Evolutionary conservation across 2,888 invertebrate species (phyloP), one percentile per base, ranked within the genome.

Genomic region (Pachliopta kotzebuea): DNA sequence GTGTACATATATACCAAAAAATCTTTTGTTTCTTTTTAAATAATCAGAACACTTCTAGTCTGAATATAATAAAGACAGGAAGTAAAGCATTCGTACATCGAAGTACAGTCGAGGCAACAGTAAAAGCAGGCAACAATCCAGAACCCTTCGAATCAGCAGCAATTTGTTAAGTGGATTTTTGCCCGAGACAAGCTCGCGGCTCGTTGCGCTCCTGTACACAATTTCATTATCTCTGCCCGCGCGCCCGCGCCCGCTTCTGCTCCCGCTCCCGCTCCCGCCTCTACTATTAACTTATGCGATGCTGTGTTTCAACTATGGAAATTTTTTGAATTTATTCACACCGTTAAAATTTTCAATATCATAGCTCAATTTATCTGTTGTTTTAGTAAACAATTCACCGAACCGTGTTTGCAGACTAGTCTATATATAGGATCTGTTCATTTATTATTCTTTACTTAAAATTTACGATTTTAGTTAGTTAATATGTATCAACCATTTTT

Each of bases 141-240:
- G 86, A 90, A 86, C 90, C 90, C 88, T 87, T 84, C 89, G 90
- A 90, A 91, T 91, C 91, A 90, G 90, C 91, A 88, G 90, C 91
- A 92, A 92, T 92, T 92, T 92, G 92, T 92, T 91, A 92, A 92
- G 92, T 92, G 92, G 92, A 92, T 92, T 92, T 92, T 92, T 91
- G 89, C 84, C 86, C 90, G 91, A 90, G 90, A 90, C 90, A 88
- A 88, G 89, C 88, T 86, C 89, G 79, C 86, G 89, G 82, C 88
- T 87, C 91, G 90, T 85, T 88, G 90, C 91, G 90, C 90, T 88
- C 82, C 88, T 90, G 87, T 88, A 90, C 91, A 90, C 91, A 91
- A 91, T 91, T 91, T 90, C 90, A 91, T 91, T 91, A 91, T 90
- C 88, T 88, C 83, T 83, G 83, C 84, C 82, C 83, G 86, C 85